Evolutionary conservation across 2,888 invertebrate genomes (phyloP).

Genomic region (Sarcophaga rosellei): DNA sequence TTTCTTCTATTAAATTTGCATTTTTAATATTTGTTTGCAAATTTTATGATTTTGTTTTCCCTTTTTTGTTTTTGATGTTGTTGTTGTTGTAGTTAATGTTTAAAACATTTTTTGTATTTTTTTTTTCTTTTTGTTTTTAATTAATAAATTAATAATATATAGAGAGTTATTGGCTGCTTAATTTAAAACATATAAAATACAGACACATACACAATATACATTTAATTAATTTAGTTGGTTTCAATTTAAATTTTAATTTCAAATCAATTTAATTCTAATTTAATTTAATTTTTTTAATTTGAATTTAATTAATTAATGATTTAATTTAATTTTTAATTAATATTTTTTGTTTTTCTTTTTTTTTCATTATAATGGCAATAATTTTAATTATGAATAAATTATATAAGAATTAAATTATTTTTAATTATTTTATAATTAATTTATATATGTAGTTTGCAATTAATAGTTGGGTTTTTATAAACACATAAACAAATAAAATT

Average conservation of each 20-base stretch:
- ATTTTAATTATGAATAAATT: too few relatives aligned
- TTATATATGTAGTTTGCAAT: too few relatives aligned
- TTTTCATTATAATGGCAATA: not conserved
- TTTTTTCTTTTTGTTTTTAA: not conserved
- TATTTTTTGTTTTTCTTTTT: not conserved
- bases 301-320: conserved; percentile 2
- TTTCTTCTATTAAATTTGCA: conserved; percentile 6
- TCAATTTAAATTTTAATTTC: conserved; percentile 30
- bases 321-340: not conserved
- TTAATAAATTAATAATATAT: not conserved
- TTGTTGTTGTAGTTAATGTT: not conserved
- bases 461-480: too few relatives aligned
- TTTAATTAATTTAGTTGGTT: not conserved
- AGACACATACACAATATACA: conserved; percentile 35
- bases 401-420: too few relatives aligned
- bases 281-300: conserved; percentile 9
- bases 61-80: not conserved
- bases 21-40: not conserved
- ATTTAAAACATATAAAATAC: conserved; percentile 33
- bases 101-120: not conserved
- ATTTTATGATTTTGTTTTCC: conserved; percentile 1
- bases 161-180: not conserved
- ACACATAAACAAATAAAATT: too few relatives aligned
- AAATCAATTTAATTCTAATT: not conserved
- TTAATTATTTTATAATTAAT: too few relatives aligned